Conservation (phyloP, 2,113 vertebrate species). For the Dromaius novaehollandiae region DNA sequence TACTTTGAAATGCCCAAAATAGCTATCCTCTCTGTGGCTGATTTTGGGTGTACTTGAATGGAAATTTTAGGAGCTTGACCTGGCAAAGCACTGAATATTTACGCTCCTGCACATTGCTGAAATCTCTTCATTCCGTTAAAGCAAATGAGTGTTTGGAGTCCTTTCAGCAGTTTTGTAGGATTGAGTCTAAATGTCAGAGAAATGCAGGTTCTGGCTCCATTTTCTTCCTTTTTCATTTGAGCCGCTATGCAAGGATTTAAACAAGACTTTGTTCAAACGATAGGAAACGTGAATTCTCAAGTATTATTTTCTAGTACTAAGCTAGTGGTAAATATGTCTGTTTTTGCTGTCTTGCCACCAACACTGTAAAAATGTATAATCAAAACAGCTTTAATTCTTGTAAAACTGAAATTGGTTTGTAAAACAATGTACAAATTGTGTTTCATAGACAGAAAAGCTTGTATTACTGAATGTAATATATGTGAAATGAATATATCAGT, state of each 20-base stretch:
- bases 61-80: neutral
- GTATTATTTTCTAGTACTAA: conserved; percentile 70
- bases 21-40: neutral
- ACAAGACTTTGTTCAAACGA: conserved; percentile 33
- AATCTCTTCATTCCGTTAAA: neutral
- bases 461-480: conserved; percentile 79
- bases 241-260: conserved; percentile 37
- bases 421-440: conserved; percentile 74
- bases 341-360: conserved; percentile 61
- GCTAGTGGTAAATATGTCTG: conserved; percentile 50
- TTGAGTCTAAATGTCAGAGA: neutral
- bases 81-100: neutral
- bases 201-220: conserved; percentile 29
- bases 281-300: conserved; percentile 31
- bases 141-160: neutral
- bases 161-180: neutral
- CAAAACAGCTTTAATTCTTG: conserved; percentile 71
- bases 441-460: conserved; percentile 74
- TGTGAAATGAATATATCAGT: conserved; percentile 79
- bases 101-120: neutral
- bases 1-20: neutral
- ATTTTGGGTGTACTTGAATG: neutral
- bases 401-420: conserved; percentile 73
- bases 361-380: conserved; percentile 77
- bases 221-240: conserved; percentile 18